Conservation (phyloP, 2,888 invertebrate species). For the Agonopterix alstromeriana region DNA sequence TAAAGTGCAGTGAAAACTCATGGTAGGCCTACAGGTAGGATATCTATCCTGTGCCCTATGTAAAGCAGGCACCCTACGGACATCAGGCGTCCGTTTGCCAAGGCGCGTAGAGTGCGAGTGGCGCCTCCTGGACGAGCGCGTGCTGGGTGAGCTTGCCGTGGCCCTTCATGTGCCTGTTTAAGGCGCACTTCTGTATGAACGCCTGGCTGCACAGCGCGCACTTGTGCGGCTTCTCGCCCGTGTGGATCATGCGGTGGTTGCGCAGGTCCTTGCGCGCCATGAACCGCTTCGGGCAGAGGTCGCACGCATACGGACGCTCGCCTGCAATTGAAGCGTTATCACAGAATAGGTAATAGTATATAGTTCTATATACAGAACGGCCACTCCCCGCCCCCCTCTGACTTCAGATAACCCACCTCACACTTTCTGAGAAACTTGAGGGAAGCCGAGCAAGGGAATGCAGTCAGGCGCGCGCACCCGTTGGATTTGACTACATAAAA, state of each 20-base stretch:
- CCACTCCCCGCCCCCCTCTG: no score
- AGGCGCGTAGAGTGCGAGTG: slow-evolving; percentile 3
- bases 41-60: no score
- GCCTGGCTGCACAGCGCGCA: slow-evolving; percentile 92
- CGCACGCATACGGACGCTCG: slow-evolving; percentile 88
- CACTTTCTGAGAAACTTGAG: no score
- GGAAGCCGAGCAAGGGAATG: no score
- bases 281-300: slow-evolving; percentile 92
- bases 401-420: no score
- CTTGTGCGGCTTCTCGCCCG: slow-evolving; percentile 93
- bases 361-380: no score
- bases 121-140: not conserved
- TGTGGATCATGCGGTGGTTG: slow-evolving; percentile 94
- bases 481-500: no score
- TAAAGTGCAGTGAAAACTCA: no score
- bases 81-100: slow-evolving; percentile 8
- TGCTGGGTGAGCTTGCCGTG: slow-evolving; percentile 25
- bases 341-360: no score
- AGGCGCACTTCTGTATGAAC: slow-evolving; percentile 93
- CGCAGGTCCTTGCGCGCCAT: slow-evolving; percentile 94
- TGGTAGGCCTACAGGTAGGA: no score
- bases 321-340: slow-evolving; percentile 35
- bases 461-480: no score
- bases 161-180: slow-evolving; percentile 93
- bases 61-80: not conserved